Percentiles rank a stretch among this genome's conserved stretches.
phyloP scores from a whole-genome alignment of 2,797 vertebrate genomes.

The Danio aesculapii region DNA sequence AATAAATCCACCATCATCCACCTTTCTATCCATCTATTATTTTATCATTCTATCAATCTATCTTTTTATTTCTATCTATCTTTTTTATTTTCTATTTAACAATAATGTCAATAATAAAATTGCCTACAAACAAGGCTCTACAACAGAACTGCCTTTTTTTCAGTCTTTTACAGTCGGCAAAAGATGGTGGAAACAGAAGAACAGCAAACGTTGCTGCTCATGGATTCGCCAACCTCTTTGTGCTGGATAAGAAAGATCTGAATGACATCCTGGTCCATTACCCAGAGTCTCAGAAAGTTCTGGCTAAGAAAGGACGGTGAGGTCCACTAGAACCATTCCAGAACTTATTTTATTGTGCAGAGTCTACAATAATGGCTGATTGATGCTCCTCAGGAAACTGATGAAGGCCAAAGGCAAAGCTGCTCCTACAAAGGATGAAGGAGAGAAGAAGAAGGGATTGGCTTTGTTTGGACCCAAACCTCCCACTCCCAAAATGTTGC shows the following conservation, averaged over 20 bases:
- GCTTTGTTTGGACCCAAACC: constrained; percentile 71
- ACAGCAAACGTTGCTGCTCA: constrained; percentile 91
- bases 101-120: not conserved
- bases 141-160: not conserved
- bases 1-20: too few relatives aligned
- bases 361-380: not conserved
- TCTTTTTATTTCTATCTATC: too few relatives aligned
- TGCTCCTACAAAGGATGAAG: constrained; percentile 53
- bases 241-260: constrained; percentile 92
- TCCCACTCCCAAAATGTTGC: constrained; percentile 75
- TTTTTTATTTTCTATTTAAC: too few relatives aligned
- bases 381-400: constrained; percentile 72
- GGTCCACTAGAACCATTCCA: not conserved
- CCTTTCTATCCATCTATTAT: too few relatives aligned
- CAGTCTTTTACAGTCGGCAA: constrained; percentile 87
- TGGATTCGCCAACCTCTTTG: constrained; percentile 94
- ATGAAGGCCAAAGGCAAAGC: constrained; percentile 75
- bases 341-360: not conserved
- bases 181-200: constrained; percentile 89
- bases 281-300: constrained; percentile 91
- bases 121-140: not conserved
- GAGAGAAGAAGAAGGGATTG: constrained; percentile 72
- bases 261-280: constrained; percentile 92
- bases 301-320: constrained; percentile 92
- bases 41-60: too few relatives aligned